phyloP scores from a whole-genome alignment of 2,888 invertebrate species.

The Chalcosyrphus nemorum region DNA sequence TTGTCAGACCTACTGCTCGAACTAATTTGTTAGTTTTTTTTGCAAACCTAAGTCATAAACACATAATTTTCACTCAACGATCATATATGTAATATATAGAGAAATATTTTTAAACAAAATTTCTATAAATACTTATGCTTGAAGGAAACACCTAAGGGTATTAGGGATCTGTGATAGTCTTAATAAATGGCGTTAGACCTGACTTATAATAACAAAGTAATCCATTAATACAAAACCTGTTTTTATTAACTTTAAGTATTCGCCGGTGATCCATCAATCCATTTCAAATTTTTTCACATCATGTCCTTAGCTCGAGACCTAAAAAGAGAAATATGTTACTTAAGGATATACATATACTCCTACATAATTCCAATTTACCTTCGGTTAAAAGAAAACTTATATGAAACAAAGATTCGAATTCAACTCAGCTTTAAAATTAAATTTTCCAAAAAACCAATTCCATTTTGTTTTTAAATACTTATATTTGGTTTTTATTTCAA shows the following conservation, averaged over 20 bases:
- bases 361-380: conserved; percentile 14
- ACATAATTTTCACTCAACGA: too few relatives aligned
- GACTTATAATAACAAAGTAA: conserved; percentile 13
- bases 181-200: conserved; percentile 1
- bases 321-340: conserved; percentile 68
- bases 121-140: too few relatives aligned
- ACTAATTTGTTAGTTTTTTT: too few relatives aligned
- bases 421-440: background rate
- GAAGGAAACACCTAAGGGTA: too few relatives aligned
- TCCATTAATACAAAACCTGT: conserved; percentile 58
- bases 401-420: too few relatives aligned
- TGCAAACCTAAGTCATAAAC: too few relatives aligned
- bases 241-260: background rate
- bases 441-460: background rate
- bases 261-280: background rate
- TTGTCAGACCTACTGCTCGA: too few relatives aligned
- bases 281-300: too few relatives aligned
- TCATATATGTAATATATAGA: too few relatives aligned
- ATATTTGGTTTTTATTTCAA: conserved; percentile 40
- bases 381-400: background rate
- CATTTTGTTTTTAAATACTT: background rate
- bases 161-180: conserved; percentile 3
- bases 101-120: too few relatives aligned
- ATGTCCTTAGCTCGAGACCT: background rate
- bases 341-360: background rate